Percentiles rank a stretch among this genome's conserved stretches.
These are phyloP conservation scores for Pteronotus mesoamericanus DNA, from an alignment of 2,797 vertebrate genomes.

Conservation along the genomic window DNA sequence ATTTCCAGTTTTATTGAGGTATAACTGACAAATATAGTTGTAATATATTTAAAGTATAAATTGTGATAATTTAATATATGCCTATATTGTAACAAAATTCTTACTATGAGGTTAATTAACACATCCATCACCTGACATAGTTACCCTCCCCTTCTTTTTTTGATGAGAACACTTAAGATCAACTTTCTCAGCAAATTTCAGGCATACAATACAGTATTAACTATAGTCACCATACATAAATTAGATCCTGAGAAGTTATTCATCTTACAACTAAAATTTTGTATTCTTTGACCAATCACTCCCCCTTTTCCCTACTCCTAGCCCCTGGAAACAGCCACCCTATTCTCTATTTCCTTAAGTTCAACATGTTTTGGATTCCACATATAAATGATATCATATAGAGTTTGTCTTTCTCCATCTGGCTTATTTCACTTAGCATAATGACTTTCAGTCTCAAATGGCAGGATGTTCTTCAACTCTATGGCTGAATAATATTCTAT, in stretches of 20 bases:
- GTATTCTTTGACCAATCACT: neutral
- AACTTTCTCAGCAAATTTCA: neutral
- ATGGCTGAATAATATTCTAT: neutral
- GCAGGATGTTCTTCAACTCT: neutral
- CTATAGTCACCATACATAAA: neutral
- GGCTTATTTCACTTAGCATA: neutral
- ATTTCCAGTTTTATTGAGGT: neutral
- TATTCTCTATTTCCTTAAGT: neutral
- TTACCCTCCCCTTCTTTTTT: neutral
- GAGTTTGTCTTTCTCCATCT: neutral
- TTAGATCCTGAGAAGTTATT: neutral
- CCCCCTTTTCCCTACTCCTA: neutral
- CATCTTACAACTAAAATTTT: neutral
- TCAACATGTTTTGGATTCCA: neutral
- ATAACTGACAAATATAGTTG: neutral
- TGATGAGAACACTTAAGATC: neutral
- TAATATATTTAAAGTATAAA: neutral
- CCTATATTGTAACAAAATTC: neutral
- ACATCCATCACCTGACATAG: neutral
- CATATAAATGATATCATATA: neutral
- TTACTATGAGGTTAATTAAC: neutral
- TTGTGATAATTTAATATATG: neutral
- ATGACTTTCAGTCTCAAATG: neutral
- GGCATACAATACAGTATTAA: neutral
- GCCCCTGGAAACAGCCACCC: neutral